phyloP scores from a whole-genome alignment of 1,140 invertebrate species.

The Drosophila arizonae region DNA sequence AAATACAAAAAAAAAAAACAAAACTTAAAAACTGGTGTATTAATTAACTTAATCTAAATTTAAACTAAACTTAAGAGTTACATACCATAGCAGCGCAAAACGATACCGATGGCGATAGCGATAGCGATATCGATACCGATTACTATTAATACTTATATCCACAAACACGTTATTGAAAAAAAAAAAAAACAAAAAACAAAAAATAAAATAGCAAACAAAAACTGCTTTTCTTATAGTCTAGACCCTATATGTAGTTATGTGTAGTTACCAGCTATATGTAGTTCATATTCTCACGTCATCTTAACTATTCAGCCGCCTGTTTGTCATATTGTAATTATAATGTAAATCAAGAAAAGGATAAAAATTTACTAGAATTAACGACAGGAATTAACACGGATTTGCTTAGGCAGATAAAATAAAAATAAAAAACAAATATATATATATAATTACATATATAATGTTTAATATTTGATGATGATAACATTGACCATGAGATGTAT shows the following conservation, averaged over 20 bases:
- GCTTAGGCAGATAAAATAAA: conserved; percentile 69
- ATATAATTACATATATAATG: conserved; percentile 28
- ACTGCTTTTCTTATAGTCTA: conserved; percentile 44
- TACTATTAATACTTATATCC: conserved; percentile 62
- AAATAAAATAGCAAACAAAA: conserved; percentile 37
- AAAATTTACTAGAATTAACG: conserved; percentile 62
- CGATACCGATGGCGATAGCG: conserved; percentile 29
- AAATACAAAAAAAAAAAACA: conserved; percentile 43
- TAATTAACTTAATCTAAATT: conserved; percentile 73
- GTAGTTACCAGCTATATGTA: neutral
- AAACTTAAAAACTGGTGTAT: conserved; percentile 50
- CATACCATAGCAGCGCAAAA: conserved; percentile 72
- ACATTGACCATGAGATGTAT: conserved; percentile 55
- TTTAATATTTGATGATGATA: conserved; percentile 57
- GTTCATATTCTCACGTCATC: conserved; percentile 17
- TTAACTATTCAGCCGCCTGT: conserved; percentile 42
- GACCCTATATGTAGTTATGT: neutral
- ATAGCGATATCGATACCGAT: conserved; percentile 53
- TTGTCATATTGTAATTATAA: conserved; percentile 75
- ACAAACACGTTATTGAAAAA: conserved; percentile 43
- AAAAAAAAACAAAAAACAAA: conserved; percentile 27
- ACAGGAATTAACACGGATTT: conserved; percentile 35
- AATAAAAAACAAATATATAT: too few species aligned
- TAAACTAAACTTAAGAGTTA: conserved; percentile 70
- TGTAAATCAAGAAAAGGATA: conserved; percentile 66